Evolutionary conservation across 2,113 vertebrate genomes (phyloP).

Genomic region (Psammodynastes pulverulentus): DNA sequence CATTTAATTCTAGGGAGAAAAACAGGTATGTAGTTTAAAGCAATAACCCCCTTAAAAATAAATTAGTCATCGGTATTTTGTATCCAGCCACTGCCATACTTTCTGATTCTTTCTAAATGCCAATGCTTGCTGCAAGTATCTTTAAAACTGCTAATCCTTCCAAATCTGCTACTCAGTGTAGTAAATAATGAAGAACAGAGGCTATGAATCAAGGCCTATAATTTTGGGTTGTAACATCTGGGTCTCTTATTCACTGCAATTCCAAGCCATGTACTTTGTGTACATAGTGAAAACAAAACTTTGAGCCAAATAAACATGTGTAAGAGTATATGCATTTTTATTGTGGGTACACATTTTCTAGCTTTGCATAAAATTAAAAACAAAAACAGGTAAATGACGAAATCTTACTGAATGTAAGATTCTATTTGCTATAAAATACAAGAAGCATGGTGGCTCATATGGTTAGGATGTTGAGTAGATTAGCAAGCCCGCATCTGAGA

Average conservation of each 20-base stretch:
- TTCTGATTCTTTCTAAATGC: background rate
- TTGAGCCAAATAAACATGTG: background rate
- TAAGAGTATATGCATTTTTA: background rate
- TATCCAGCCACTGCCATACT: background rate
- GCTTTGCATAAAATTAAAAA: background rate
- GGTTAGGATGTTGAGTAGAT: background rate
- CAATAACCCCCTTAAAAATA: background rate
- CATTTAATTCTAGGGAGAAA: background rate
- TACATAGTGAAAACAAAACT: background rate
- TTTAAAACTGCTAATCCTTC: background rate
- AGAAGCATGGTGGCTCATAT: background rate
- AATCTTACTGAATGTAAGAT: background rate
- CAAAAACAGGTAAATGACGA: background rate
- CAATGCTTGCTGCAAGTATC: background rate
- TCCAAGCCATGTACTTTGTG: background rate
- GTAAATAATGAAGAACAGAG: background rate
- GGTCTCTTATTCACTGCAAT: background rate
- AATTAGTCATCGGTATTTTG: background rate
- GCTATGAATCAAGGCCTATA: background rate
- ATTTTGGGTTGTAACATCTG: background rate
- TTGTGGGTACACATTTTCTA: background rate
- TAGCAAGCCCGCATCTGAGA: background rate
- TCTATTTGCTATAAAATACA: background rate
- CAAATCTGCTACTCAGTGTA: background rate
- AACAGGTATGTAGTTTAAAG: background rate